These are phyloP conservation scores for Prinia subflava DNA, from an alignment of 2,113 vertebrate species.

Conservation along the genomic window DNA sequence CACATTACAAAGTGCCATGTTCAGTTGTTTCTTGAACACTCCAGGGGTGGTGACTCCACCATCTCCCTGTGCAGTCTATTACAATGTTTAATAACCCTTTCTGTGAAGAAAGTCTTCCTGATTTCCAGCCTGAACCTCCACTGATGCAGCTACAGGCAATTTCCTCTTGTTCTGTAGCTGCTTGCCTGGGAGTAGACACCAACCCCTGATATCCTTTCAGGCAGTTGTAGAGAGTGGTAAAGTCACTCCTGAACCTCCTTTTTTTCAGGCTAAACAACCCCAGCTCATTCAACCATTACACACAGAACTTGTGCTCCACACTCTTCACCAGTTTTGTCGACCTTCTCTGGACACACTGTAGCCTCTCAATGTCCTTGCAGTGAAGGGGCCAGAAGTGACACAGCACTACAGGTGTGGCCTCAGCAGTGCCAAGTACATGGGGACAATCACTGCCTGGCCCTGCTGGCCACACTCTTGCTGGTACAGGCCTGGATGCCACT, in stretches of 20 bases:
- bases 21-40: neutral
- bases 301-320: neutral
- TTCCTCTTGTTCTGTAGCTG: neutral
- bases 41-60: neutral
- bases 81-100: neutral
- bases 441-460: rapidly evolving
- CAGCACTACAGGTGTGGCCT: rapidly evolving
- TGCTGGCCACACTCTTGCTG: neutral
- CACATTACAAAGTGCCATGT: too few relatives aligned
- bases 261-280: neutral
- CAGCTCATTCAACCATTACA: neutral
- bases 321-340: rapidly evolving
- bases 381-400: neutral
- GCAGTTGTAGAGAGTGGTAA: neutral
- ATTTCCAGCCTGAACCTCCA: neutral
- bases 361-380: neutral
- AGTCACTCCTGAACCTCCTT: neutral
- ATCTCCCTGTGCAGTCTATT: neutral
- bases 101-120: neutral
- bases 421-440: rapidly evolving
- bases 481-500: neutral
- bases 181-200: neutral
- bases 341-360: neutral
- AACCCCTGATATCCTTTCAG: neutral
- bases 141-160: neutral